phyloP scores from a whole-genome alignment of 2,888 invertebrate species.

The Augochlorella aurata region DNA sequence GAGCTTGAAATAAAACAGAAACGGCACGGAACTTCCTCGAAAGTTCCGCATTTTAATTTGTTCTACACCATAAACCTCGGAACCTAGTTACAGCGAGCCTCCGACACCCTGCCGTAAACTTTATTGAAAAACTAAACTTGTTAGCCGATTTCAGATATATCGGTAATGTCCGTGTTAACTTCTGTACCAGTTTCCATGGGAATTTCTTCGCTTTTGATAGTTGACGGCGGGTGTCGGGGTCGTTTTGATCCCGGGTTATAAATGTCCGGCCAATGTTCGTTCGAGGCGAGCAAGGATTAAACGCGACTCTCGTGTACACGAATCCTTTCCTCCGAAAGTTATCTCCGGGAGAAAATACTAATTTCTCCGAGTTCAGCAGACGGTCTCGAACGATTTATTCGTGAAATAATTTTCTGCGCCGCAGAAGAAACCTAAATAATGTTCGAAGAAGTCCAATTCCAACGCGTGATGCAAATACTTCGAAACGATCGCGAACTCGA shows the following conservation, averaged over 20 bases:
- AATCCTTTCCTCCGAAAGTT: too few relatives aligned
- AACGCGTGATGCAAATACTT: conserved; percentile 1
- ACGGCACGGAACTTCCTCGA: background rate
- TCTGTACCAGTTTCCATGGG: background rate
- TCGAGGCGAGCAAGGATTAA: too few relatives aligned
- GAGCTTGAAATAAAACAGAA: conserved; percentile 6
- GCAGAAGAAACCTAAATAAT: background rate
- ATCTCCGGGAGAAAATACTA: too few relatives aligned
- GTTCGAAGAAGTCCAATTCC: background rate
- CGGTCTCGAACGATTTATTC: too few relatives aligned
- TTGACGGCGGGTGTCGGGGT: background rate
- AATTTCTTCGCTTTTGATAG: background rate
- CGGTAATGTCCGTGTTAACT: background rate
- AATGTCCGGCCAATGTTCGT: background rate
- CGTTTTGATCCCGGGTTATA: background rate
- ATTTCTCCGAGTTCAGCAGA: too few relatives aligned
- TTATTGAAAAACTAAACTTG: conserved; percentile 18
- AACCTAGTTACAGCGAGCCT: background rate
- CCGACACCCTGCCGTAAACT: background rate
- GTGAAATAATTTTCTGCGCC: too few relatives aligned
- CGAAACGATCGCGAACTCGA: background rate
- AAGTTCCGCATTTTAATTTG: conserved; percentile 6
- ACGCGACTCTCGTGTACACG: too few relatives aligned
- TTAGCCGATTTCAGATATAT: background rate
- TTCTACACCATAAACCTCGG: background rate